Evolutionary conservation across 2,113 vertebrate genomes (phyloP), one percentile per base, ranked within the genome.

Genomic region (Athene noctua): DNA sequence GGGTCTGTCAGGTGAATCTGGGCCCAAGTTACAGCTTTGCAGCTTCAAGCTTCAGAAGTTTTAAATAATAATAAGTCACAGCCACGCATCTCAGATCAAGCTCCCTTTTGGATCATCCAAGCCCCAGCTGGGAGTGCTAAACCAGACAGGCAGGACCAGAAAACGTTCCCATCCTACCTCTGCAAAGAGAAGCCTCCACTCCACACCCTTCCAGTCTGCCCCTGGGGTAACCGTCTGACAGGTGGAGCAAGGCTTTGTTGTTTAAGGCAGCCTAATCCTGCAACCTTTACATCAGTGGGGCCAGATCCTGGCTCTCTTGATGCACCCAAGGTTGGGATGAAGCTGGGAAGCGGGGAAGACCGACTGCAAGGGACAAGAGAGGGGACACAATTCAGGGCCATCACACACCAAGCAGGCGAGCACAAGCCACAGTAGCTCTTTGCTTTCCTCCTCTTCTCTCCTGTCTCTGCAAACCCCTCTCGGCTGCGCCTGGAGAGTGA

Each of bases 401-500:
- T 10, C 42, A 14, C 16, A 55, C 18, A 15, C 32, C 19, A 10
- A 49, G 40, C 36, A 38, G 27, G 23, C 3, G 0, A 44, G 42
- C 13, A 1, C 47, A 40, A 73, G 67, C 18, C 16, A 11, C 0
- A 1, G 26, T 3, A 77, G 30, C 75, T 88, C 55, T 86, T 92
- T 32, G 38, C 26, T 79, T 66, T 62, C 20, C 68, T 80, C 65
- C 3, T 2, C 58, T 88, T 81, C 68, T 21, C 65, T 84, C 59
- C 73, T 40, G 49, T 49, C 72, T 71, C 75, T 88, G 71, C 82
- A 93, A 84, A 86, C 25, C 19, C 49, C n/a, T 75, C 80, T 72
- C 3, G 0, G 80, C 85, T 83, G 47, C 1, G 0, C n/a, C 6
- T 2, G 3, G 34, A 0, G 1, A 91, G 65, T 1, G 0, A 75